phyloP scores from a whole-genome alignment of 2,113 vertebrate genomes.

The Corvus cornix region DNA sequence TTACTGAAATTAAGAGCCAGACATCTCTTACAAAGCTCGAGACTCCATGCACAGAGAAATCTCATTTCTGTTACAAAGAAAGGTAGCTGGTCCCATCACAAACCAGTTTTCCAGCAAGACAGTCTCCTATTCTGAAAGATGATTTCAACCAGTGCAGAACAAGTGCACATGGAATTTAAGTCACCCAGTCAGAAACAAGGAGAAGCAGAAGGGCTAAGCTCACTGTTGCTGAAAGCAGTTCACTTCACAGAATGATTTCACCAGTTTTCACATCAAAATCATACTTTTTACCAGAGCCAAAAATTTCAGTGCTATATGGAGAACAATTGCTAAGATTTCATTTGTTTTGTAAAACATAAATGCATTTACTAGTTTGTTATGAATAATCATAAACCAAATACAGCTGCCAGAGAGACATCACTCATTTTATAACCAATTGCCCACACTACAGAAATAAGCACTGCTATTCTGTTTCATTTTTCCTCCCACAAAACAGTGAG shows the following conservation, averaged over 20 bases:
- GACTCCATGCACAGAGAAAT: constrained; percentile 10
- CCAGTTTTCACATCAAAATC: neutral
- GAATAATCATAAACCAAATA: neutral
- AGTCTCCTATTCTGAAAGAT: constrained; percentile 39
- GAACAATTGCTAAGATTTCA: neutral
- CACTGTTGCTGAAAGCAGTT: neutral
- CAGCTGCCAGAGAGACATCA: neutral
- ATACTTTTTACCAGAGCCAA: neutral
- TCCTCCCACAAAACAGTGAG: neutral
- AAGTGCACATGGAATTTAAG: neutral
- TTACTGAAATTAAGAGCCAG: constrained; percentile 73
- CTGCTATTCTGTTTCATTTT: neutral
- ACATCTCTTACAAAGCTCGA: constrained; percentile 51
- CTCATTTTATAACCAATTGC: neutral
- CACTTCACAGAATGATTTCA: neutral
- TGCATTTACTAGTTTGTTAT: neutral
- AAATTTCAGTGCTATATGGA: neutral
- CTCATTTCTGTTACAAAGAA: neutral
- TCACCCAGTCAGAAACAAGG: neutral
- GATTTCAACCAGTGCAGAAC: neutral
- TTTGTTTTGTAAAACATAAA: neutral
- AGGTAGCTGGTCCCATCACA: neutral
- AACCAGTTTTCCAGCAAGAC: constrained; percentile 68
- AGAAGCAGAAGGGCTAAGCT: neutral
- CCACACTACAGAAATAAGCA: neutral